Evolutionary conservation across 2,113 vertebrate species (phyloP).

Genomic region (Toxotes chatareus): DNA sequence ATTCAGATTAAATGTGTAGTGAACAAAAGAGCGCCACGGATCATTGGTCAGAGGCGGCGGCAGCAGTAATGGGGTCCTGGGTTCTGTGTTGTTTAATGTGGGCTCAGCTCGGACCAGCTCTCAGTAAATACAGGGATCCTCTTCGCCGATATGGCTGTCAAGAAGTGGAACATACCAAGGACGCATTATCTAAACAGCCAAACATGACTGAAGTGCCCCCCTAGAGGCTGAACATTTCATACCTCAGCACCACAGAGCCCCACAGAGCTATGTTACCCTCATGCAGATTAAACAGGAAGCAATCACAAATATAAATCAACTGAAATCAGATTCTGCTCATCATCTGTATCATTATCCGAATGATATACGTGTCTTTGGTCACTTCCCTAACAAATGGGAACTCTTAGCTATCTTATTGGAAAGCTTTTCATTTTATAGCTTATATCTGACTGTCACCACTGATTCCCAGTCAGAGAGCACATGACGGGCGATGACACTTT

Average conservation of each 20-base stretch:
- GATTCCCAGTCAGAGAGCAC: constrained; percentile 2
- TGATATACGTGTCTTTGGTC: not conserved
- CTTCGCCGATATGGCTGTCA: not conserved
- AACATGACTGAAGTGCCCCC: not conserved
- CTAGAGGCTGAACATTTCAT: not conserved
- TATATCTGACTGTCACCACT: not conserved
- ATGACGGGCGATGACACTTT: not conserved
- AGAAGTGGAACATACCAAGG: constrained; percentile 7
- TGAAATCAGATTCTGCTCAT: not conserved
- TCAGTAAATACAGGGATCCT: constrained; percentile 8
- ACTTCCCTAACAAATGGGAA: not conserved
- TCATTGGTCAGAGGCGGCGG: constrained; percentile 27
- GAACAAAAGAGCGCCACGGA: constrained; percentile 31
- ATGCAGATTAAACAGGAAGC: too few relatives aligned
- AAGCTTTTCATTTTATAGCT: not conserved
- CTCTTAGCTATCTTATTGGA: not conserved
- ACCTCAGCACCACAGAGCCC: not conserved
- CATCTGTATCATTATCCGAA: not conserved
- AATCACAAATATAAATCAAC: too few relatives aligned
- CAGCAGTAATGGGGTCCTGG: constrained; percentile 22
- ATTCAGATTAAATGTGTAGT: constrained; percentile 37
- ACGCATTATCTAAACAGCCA: constrained; percentile 11
- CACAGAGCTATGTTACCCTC: too few relatives aligned
- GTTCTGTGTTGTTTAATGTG: not conserved
- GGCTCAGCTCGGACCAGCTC: not conserved